phyloP scores from a whole-genome alignment of 2,797 vertebrate genomes.

The Trachops cirrhosus region DNA sequence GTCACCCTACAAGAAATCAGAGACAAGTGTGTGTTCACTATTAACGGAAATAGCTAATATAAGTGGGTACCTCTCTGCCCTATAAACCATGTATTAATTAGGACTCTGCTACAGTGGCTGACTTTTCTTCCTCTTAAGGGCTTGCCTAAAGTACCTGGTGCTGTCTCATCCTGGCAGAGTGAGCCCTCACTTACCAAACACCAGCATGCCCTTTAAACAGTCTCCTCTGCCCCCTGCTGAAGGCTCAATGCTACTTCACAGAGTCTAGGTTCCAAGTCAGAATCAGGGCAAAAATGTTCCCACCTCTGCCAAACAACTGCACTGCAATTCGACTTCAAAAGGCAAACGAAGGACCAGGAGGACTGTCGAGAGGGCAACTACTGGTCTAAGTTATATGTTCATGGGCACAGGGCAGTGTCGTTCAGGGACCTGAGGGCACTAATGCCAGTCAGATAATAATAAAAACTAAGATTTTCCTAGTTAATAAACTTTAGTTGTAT shows the following conservation, averaged over 20 bases:
- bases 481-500: background rate
- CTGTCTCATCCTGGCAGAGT: background rate
- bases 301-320: background rate
- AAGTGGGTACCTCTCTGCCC: background rate
- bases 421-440: background rate
- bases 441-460: background rate
- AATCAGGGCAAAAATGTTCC: background rate
- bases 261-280: background rate
- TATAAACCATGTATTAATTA: background rate
- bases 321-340: background rate
- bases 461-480: background rate
- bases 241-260: background rate
- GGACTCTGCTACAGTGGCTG: background rate
- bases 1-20: conserved; percentile 88
- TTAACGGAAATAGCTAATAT: background rate
- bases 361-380: fast-evolving
- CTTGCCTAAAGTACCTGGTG: background rate
- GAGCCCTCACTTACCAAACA: background rate
- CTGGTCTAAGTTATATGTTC: background rate
- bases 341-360: background rate
- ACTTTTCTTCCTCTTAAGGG: background rate
- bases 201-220: background rate
- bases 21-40: background rate
- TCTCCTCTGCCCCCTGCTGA: background rate
- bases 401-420: fast-evolving